Evolutionary conservation across 2,113 vertebrate genomes (phyloP), one percentile per base, ranked within the genome.

Genomic region (Urocolius indicus): DNA sequence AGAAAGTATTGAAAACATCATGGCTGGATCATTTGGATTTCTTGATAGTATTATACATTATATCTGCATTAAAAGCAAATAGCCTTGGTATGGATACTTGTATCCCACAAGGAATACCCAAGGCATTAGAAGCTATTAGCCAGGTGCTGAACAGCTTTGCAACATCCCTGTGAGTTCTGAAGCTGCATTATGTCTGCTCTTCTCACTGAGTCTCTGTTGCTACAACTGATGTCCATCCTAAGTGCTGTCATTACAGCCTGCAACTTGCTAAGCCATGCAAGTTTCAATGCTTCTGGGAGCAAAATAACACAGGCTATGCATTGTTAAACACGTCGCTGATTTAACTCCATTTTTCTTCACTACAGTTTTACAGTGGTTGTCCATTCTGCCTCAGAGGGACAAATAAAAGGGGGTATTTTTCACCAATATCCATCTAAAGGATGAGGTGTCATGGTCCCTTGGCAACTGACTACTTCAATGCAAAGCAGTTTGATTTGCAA

Each of bases 401-500:
- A 95, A 97, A 95, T 55, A 83, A 97, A 90, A 93, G 22, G 26
- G 26, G 19, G 22, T 80, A 45, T 92, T 98, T 97, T 96, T 63
- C 92, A 96, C 78, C 66, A 94, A 80, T n/a, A 96, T 59, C 66
- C 20, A 30, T 94, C 88, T 86, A 96, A 95, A 19, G 41, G 65
- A 96, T 87, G 79, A 97, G 27, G 61, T 95, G 87, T 94, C 92
- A 96, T 3, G 4, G 55, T 91, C 55, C 94, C 82, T 94, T 77
- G 32, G 65, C 20, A 94, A 95, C 89, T 93, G 79, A 94, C 90
- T 95, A 62, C 62, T 94, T 97, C 84, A 82, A 19, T 92, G 75
- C 76, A 92, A 34, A 93, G 66, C 75, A 93, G 58, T 95, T 95
- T 95, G 94, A 97, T 97, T 97, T 98, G 82, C 82, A 97, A 62